Conservation (phyloP, 2,113 vertebrate genomes). For the Pogonocichla stellata region DNA sequence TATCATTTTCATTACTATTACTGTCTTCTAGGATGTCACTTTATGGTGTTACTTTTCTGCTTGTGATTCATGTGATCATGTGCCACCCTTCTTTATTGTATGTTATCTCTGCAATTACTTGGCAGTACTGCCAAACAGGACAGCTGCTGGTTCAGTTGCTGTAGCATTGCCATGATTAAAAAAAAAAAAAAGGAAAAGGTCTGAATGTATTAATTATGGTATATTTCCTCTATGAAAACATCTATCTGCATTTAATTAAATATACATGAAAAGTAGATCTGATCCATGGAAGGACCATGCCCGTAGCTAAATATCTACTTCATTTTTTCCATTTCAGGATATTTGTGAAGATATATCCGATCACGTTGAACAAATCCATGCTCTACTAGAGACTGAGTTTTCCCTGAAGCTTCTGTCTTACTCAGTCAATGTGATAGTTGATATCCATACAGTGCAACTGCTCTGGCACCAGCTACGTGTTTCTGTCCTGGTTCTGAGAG, state of each 20-base stretch:
- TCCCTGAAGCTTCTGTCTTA: constrained; percentile 97
- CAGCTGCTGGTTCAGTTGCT: constrained; percentile 54
- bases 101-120: neutral
- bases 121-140: constrained; percentile 19
- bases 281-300: neutral
- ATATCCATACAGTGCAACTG: constrained; percentile 92
- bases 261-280: neutral
- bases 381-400: constrained; percentile 95
- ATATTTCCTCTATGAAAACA: neutral
- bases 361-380: constrained; percentile 99
- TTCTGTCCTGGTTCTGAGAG: constrained; percentile 94
- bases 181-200: neutral
- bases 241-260: neutral
- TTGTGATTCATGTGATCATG: constrained; percentile 5
- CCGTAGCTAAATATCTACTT: neutral
- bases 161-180: neutral
- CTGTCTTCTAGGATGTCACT: constrained; percentile 5
- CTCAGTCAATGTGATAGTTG: constrained; percentile 96
- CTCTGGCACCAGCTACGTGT: constrained; percentile 99
- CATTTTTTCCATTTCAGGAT: constrained; percentile 78
- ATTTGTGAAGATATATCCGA: constrained; percentile 99
- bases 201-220: neutral
- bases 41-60: neutral
- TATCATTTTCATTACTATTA: neutral
- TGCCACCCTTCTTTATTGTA: neutral